Evolutionary conservation across 2,797 vertebrate genomes (phyloP), one percentile per base, ranked within the genome.

Genomic region (Carcharodon carcharias): DNA sequence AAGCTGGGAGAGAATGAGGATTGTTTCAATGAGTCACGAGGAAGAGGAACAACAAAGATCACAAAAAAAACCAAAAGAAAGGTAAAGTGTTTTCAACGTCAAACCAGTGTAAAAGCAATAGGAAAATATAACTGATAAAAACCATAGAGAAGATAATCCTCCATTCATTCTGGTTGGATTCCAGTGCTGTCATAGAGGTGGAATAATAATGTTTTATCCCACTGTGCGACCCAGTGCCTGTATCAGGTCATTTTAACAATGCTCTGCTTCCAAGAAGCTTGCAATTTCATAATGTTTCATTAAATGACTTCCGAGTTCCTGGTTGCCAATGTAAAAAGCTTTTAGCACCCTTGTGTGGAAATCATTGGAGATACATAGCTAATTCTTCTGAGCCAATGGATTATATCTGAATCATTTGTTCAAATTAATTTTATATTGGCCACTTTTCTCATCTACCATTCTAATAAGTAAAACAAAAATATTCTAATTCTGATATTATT

Each of bases 281-380:
- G 18, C n/a, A 67, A 67, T 67, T 93, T 45, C 40, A 67, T 65
- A 45, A 45, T 93, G 91, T 67, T 67, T 67, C 61, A 93, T 67
- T 93, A 93, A 93, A 93, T 93, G 18, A 45, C 9, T 45, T 67
- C 91, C 1, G 21, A 11, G 91, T 67, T 93, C 35, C 21, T 93
- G 91, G 16, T n/a, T 67, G 63, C 23, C 45, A n/a, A 67, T 65
- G 63, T 45, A 67, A 93, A 93, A 93, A 67, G 91, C 91, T 93
- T 93, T 93, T 93, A 93, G 61, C 91, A 45, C 63, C 63, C 67
- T 54, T 45, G 21, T 93, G 63, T 93, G 63, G 91, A 93, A 93
- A 93, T 67, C 61, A 67, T 45, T 45, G 61, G n/a, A 45, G 23
- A 67, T 91, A 93, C 61, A n/a, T 67, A 67, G 40, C n/a, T 40